Base-by-base conservation (phyloP, 1,140 invertebrate species). In the Drosophila trapezifrons region DNA sequence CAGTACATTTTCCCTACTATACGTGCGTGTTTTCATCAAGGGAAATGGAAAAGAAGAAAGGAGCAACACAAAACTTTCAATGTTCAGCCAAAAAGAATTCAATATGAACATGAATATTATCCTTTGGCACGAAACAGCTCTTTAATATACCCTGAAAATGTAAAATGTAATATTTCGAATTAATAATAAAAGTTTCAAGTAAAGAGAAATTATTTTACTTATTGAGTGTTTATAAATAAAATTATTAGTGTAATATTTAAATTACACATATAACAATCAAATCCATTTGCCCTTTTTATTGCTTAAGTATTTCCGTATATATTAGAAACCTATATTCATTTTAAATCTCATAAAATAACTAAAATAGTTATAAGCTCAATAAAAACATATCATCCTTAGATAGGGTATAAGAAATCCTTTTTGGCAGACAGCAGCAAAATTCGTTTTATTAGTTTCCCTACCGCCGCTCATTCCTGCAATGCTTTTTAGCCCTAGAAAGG, bases 401-500 rank as follows among this genome's bases (percentile, higher is more conserved):
- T 47, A 63, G 57, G 6, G 43, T 25, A 66, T 47, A 45, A 15
- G 4, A 62, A 60, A 57, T 12, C 13, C 32, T 35, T 77, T 63
- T 69, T 35, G 57, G 37, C 46, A 63, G 43, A 37, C 57, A 62
- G 55, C 32, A 42, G 17, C 18, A 59, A 66, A 58, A 47, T 22
- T 8, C 18, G 51, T 57, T 62, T 75, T 74, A 59, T 57, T 54
- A 58, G 62, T 60, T 58, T 47, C 59, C 47, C 29, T 27, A 38
- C 18, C 57, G n/a, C 13, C 15, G 5, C 27, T 1, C n/a, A 1
- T 7, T 6, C 12, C 17, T 42, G 49, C 7, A n/a, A 15, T 18
- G 37, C 22, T 32, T 57, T 55, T 58, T 20, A 29, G n/a, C 49
- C 40, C 51, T 40, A 55, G 22, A 64, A 43, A 67, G 56, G 43